Evolutionary conservation across 2,113 vertebrate species (phyloP), one percentile per base, ranked within the genome.

Genomic region (Sisor rabdophorus): DNA sequence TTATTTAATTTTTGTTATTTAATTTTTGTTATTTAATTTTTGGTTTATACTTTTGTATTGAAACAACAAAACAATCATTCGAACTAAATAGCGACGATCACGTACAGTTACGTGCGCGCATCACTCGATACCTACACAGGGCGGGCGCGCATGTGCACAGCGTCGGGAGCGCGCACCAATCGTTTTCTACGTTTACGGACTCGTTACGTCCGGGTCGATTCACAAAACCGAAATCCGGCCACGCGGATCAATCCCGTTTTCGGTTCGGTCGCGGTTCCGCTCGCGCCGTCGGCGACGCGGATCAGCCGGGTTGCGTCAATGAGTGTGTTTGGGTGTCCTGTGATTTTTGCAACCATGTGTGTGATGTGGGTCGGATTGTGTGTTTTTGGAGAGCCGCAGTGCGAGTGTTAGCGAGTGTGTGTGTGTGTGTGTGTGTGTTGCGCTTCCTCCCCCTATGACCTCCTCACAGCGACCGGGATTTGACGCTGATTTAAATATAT

Each of bases 101-200:
- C 64, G 22, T 26, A 26, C 7, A 11, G n/a, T 26, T 48, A 67
- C 64, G 64, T 50, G 64, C 44, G 64, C 64, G 22, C 22, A 16
- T 24, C 22, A 22, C 36, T 24, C 20, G 17, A 3, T 17, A 44
- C 12, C 1, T n/a, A 44, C 5, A 19, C 65, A 69, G 65, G 47
- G 65, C 47, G 65, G n/a, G 47, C 65, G 65, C 48, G 44, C 67
- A 68, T 54, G 48, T 70, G 68, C 50, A 50, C 67, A 53, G 10
- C 67, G 26, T n/a, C 68, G 68, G 68, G 48, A 32, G 68, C 68
- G 68, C 48, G 50, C 68, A 54, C 50, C 48, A 70, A 28, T 32
- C 19, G 24, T 19, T 53, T 70, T 70, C 26, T 54, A 54, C 68
- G 68, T 70, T 70, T 7, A 26, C 48, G 50, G 67, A 19, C 4